These are phyloP conservation scores for Lipophrys pholis DNA, from an alignment of 2,113 vertebrate species.

Conservation along the genomic window DNA sequence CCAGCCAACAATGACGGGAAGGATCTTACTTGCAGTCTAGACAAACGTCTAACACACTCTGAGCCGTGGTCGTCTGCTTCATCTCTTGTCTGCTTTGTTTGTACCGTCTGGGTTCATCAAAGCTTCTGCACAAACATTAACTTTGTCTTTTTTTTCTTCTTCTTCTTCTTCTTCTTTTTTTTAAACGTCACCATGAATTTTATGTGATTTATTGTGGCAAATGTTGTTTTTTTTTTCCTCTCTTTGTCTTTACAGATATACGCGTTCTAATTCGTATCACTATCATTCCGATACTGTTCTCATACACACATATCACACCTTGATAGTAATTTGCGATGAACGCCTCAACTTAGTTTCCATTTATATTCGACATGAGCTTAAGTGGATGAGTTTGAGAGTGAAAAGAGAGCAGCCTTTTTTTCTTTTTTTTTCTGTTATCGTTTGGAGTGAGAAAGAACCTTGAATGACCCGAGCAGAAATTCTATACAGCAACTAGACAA, in stretches of 20 bases:
- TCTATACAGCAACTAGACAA: background rate
- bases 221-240: background rate
- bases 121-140: constrained; percentile 3
- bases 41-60: constrained; percentile 63
- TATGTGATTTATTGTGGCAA: background rate
- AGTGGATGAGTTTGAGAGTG: constrained; percentile 13
- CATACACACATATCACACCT: background rate
- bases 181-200: background rate
- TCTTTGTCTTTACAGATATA: background rate
- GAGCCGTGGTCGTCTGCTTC: constrained; percentile 28
- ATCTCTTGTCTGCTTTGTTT: constrained; percentile 50
- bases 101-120: constrained; percentile 19
- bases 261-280: background rate
- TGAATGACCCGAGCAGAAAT: constrained; percentile 19
- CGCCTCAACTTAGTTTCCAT: constrained; percentile 9
- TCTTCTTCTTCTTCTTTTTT: no score
- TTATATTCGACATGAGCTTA: constrained; percentile 18
- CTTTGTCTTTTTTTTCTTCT: background rate
- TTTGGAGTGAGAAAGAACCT: constrained; percentile 14
- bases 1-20: constrained; percentile 78
- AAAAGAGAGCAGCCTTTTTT: constrained; percentile 22
- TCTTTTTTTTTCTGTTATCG: constrained; percentile 18
- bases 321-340: background rate
- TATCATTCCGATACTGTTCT: background rate
- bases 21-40: constrained; percentile 75